Conservation (phyloP, 1,140 invertebrate species). For the Popillia japonica region DNA sequence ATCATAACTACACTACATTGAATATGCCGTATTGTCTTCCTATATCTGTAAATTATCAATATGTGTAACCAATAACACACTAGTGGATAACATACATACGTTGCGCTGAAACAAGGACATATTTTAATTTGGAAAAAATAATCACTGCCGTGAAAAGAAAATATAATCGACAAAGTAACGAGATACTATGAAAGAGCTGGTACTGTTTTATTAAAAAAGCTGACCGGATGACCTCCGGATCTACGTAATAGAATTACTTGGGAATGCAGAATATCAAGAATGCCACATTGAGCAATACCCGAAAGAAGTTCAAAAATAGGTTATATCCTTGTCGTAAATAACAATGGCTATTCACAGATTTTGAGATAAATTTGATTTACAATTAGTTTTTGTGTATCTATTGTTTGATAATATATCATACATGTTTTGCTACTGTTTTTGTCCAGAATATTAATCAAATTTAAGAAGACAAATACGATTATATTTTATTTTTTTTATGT, state of each 20-base stretch:
- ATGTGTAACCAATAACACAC: background rate
- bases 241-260: conserved; percentile 11
- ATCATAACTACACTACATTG: too few relatives aligned
- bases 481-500: too few relatives aligned
- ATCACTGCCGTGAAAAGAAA: background rate
- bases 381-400: background rate
- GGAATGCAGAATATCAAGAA: conserved; percentile 13
- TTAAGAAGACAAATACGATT: too few relatives aligned
- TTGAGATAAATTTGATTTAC: background rate
- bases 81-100: background rate
- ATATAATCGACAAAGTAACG: background rate
- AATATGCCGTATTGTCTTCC: too few relatives aligned
- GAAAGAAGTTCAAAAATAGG: conserved; percentile 14
- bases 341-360: background rate
- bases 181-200: background rate
- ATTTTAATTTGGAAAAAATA: background rate
- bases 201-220: conserved; percentile 15
- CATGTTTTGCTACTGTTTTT: background rate
- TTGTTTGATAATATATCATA: background rate
- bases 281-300: background rate
- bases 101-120: background rate
- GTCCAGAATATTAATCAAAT: background rate
- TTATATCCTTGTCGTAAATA: conserved; percentile 8
- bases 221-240: conserved; percentile 13
- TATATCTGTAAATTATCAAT: background rate